A percentile compares a stretch with the other conserved stretches of the same genome.
These are phyloP conservation scores for Zaprionus africanus DNA, from an alignment of 1,140 invertebrate genomes.

Conservation along the genomic window DNA sequence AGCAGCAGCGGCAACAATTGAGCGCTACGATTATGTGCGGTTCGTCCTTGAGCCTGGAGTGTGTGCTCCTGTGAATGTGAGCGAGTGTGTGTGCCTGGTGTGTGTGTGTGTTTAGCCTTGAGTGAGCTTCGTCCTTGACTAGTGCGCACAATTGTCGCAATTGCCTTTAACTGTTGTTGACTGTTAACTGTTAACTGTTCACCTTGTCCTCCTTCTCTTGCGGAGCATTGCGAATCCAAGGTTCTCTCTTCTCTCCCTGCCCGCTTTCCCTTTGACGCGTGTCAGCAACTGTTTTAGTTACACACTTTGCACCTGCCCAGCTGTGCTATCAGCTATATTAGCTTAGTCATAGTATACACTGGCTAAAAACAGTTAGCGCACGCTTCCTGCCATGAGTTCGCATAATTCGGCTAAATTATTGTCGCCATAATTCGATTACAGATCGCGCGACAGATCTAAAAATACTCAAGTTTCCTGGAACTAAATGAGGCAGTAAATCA, in stretches of 20 bases:
- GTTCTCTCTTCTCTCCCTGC: background rate
- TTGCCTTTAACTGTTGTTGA: background rate
- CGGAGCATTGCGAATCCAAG: background rate
- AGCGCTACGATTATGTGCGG: slow-evolving; percentile 40
- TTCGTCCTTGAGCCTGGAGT: slow-evolving; percentile 61
- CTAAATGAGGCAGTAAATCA: background rate
- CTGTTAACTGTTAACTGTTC: slow-evolving; percentile 5
- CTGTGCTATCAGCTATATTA: background rate
- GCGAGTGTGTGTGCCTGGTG: background rate
- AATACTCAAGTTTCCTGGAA: background rate
- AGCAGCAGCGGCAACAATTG: no score
- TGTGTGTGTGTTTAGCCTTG: background rate
- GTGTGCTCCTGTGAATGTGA: background rate
- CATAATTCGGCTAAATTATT: background rate
- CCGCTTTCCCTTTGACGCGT: background rate
- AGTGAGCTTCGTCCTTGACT: slow-evolving; percentile 2
- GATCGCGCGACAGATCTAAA: background rate
- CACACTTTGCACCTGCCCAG: background rate
- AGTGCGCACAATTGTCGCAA: background rate
- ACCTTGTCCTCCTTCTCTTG: background rate
- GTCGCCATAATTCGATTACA: background rate
- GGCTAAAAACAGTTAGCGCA: background rate
- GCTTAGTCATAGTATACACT: background rate
- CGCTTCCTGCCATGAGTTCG: background rate
- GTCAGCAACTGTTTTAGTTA: background rate